These are phyloP conservation scores for Amazona vittata DNA, from an alignment of 2,113 vertebrate genomes.

Conservation along the genomic window DNA sequence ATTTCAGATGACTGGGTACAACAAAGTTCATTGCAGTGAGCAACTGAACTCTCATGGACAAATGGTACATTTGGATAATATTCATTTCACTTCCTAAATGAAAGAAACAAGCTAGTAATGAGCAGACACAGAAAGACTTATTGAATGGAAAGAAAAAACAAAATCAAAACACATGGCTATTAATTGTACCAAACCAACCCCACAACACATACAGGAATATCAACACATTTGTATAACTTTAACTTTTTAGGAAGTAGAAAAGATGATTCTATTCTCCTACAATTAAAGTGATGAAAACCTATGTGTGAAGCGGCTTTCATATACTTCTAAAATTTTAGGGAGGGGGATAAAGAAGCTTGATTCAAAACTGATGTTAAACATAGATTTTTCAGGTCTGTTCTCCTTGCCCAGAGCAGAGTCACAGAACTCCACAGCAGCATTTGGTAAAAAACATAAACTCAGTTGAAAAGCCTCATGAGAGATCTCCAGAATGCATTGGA, in stretches of 20 bases:
- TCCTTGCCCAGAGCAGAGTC: neutral
- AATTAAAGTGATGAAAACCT: neutral
- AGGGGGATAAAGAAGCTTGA: neutral
- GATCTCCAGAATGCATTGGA: neutral
- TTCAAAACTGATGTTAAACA: neutral
- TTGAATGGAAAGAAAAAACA: neutral
- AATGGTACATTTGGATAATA: neutral
- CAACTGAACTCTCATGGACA: neutral
- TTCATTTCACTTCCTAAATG: neutral
- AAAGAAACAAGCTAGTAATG: neutral
- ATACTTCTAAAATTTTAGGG: neutral
- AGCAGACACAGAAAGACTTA: neutral
- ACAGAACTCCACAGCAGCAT: neutral
- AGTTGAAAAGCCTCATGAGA: neutral
- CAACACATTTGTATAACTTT: neutral
- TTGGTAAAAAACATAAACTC: neutral
- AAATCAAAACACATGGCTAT: neutral
- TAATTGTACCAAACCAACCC: neutral
- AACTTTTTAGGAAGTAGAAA: neutral
- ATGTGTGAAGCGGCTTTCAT: neutral
- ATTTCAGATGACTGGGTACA: neutral
- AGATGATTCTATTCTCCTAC: neutral
- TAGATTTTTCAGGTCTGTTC: neutral
- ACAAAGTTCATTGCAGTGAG: neutral
- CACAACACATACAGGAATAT: neutral